Percentiles rank a stretch among this genome's conserved stretches.
Evolutionary conservation across 2,888 invertebrate species (phyloP).

Genomic region (Dicyrtomina minuta): DNA sequence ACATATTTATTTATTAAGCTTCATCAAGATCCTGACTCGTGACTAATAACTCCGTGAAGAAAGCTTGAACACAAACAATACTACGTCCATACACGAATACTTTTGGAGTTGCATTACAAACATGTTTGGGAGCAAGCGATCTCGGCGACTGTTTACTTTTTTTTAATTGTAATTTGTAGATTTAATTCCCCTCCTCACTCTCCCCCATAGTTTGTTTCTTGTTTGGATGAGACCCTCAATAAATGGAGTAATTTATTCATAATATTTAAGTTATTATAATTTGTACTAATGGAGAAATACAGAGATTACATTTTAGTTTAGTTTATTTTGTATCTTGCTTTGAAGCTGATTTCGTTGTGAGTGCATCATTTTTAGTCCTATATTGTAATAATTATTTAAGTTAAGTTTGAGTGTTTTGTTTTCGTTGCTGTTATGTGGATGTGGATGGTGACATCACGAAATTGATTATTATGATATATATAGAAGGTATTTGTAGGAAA

Average conservation of each 20-base stretch:
- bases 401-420: no score
- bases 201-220: not conserved
- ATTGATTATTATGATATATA: no score
- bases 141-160: constrained; percentile 2
- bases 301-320: not conserved
- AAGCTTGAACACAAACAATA: not conserved
- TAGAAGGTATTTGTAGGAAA: no score
- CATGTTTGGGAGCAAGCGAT: constrained; percentile 10
- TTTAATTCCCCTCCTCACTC: not conserved
- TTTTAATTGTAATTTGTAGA: not conserved
- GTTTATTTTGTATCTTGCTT: no score
- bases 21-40: no score
- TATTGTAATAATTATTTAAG: no score
- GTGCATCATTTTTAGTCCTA: no score
- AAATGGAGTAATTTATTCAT: not conserved
- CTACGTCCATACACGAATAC: not conserved
- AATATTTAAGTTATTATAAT: not conserved
- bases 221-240: not conserved
- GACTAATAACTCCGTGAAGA: no score
- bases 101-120: not conserved
- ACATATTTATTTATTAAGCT: no score
- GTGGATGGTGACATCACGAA: no score
- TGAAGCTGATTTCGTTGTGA: no score
- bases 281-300: not conserved
- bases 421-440: no score